Base-by-base conservation (phyloP, 2,888 invertebrate genomes). In the Napeogenes sylphis region DNA sequence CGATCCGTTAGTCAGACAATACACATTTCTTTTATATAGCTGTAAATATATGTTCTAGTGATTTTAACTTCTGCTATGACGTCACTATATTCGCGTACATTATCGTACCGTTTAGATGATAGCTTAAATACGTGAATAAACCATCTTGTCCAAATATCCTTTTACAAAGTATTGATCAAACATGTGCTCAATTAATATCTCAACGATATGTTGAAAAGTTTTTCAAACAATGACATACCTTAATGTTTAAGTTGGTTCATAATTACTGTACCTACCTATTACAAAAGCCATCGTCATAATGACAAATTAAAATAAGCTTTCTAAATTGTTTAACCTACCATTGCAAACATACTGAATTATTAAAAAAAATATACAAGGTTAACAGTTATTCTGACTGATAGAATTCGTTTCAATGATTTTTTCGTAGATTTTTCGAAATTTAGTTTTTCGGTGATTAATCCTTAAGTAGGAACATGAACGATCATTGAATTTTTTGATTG, bases 1-100 rank as follows among this genome's bases (percentile, higher is more conserved):
- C 57, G 56, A 42, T 58, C 69, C 69, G 69, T 66, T 68, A 68
- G 42, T 35, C 51, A 58, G 61, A 68, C 65, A 68, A 69, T 68
- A 59, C 64, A 45, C 60, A 59, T 63, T 63, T 68, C 63, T 69
- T 68, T 69, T 68, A 35, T 35, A 35, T 35, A 21, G 21, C 35
- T 62, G 57, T 60, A 62, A 66, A 59, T 59, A 66, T 55, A 42
- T 21, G 10, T 42, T 42, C 8, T 42, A 42, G 12, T 42, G 38
- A 8, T 6, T 38, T 59, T 59, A 59, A 64, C 54, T 42, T 42
- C 32, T 59, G 61, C 56, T 64, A 64, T 64, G 58, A 42, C 51
- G 61, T 66, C 59, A 62, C 21, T 57, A 38, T 8, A 8, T 38
- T 4, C 38, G 38, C 21, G 21, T 21, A 21, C 21, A 21, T 21